Evolutionary conservation across 2,113 vertebrate genomes (phyloP).

Genomic region (Tetraodon nigroviridis): DNA sequence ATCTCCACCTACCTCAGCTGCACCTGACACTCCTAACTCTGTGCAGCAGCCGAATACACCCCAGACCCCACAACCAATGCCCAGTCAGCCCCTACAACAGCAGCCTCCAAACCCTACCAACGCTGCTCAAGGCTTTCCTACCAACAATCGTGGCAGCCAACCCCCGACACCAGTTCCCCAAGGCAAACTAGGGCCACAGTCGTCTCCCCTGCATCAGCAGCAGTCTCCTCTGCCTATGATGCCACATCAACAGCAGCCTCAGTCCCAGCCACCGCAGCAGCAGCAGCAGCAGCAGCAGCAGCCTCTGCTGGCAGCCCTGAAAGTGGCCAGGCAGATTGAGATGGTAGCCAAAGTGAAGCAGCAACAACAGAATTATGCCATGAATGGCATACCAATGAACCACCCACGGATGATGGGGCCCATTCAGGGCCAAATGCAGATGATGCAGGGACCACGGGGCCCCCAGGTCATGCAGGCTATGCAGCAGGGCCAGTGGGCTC

Average conservation of each 20-base stretch:
- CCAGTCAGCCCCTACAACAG: slow-evolving; percentile 73
- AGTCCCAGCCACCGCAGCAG: slow-evolving; percentile 38
- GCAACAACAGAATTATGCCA: slow-evolving; percentile 70
- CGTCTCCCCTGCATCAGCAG: slow-evolving; percentile 79
- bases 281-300: slow-evolving; percentile 67
- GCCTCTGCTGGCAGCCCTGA: slow-evolving; percentile 81
- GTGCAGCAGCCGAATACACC: slow-evolving; percentile 86
- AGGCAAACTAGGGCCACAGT: slow-evolving; percentile 83
- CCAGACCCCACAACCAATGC: slow-evolving; percentile 80
- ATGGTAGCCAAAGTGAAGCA: slow-evolving; percentile 81
- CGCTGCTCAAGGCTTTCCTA: slow-evolving; percentile 83
- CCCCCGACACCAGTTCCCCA: slow-evolving; percentile 81
- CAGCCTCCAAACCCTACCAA: slow-evolving; percentile 76
- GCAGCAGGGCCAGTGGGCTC: slow-evolving; percentile 83
- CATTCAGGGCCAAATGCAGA: slow-evolving; percentile 80
- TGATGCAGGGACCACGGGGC: slow-evolving; percentile 83
- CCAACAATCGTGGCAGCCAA: slow-evolving; percentile 83
- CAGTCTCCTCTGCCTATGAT: slow-evolving; percentile 82
- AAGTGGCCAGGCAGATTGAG: slow-evolving; percentile 90
- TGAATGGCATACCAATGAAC: slow-evolving; percentile 85
- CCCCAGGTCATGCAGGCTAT: slow-evolving; percentile 82
- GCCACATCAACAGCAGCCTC: slow-evolving; percentile 61
- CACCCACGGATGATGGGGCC: slow-evolving; percentile 82
- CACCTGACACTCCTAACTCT: slow-evolving; percentile 86
- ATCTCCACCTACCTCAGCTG: slow-evolving; percentile 91